Evolutionary conservation across 1,140 invertebrate species (phyloP), one percentile per base, ranked within the genome.

Genomic region (Drosophila triauraria): DNA sequence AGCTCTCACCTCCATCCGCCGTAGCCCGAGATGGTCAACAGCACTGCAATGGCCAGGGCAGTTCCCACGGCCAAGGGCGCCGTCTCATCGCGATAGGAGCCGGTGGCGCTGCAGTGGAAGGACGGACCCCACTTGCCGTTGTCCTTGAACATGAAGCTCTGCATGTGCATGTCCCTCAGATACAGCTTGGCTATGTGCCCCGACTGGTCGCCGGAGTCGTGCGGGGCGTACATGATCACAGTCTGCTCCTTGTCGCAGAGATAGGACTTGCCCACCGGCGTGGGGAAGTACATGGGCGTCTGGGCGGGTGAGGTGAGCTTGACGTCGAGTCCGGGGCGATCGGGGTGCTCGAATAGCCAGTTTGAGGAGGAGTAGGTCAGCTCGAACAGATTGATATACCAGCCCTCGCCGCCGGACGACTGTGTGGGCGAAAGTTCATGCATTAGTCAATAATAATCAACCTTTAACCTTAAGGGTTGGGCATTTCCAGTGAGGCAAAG

Each of bases 31-130:
- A 98, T 95, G 0, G 96, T 97, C 10, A 95, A 93, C 0, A 98
- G 94, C 8, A 97, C 96, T 1, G 96, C 95, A 27, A 97, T 95
- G 2, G 97, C 97, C 23, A 98, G 91, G 0, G 96, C 96, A n/a
- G 96, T 97, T 6, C 97, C 97, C 1, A 98, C 97, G 3, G 97
- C 96, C 4, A 98, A 94, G 0, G 97, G 97, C 1, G 97, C 97
- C 0, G 97, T 96, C 91, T 98, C 97, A 80, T 97, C 97, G n/a
- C 91, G 78, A 81, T 92, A 92, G 13, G 90, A 92, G 9, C 93
- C 93, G 0, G 93, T 93, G 42, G 94, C 93, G 2, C 94, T 93
- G 82, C 94, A 95, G 59, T 94, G 93, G 91, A 94, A 95, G 2
- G 94, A 92, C 0, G 94, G 94, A 0, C 94, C 94, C 87, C 94